Conservation (phyloP, 2,113 vertebrate genomes). For the Pteronura brasiliensis region DNA sequence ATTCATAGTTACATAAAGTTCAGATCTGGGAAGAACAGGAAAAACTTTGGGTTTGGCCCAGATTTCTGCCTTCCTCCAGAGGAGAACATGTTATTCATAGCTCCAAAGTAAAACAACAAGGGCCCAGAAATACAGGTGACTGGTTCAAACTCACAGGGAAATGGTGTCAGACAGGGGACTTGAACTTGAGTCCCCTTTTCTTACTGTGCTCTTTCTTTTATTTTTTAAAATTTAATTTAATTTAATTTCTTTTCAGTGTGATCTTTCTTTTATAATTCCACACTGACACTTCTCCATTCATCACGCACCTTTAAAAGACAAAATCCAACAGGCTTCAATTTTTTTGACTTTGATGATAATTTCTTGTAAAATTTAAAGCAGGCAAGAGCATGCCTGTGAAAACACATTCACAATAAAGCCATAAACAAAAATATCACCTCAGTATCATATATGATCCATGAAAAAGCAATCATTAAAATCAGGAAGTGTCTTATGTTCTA, state of each 20-base stretch:
- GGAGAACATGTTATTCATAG: not conserved
- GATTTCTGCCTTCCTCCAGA: not conserved
- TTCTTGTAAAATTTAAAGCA: not conserved
- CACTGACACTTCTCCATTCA: not conserved
- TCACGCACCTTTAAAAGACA: not conserved
- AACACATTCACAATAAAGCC: not conserved
- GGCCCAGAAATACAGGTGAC: not conserved
- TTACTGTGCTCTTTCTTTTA: not conserved
- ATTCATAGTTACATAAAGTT: not conserved
- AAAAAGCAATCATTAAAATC: not conserved
- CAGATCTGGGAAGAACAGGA: not conserved
- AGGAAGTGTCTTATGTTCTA: not conserved
- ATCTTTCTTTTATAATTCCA: not conserved
- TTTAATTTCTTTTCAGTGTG: no score
- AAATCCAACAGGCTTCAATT: not conserved
- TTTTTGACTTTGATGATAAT: slow-evolving; percentile 2
- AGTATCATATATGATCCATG: not conserved
- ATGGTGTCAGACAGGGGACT: not conserved
- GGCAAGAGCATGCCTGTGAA: not conserved
- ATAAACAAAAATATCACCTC: not conserved
- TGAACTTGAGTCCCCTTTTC: not conserved
- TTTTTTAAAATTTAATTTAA: not conserved
- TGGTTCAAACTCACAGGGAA: not conserved
- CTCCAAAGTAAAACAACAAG: not conserved
- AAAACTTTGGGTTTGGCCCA: not conserved